Base-by-base conservation (phyloP, 2,888 invertebrate species). In the Orthosia gothica region DNA sequence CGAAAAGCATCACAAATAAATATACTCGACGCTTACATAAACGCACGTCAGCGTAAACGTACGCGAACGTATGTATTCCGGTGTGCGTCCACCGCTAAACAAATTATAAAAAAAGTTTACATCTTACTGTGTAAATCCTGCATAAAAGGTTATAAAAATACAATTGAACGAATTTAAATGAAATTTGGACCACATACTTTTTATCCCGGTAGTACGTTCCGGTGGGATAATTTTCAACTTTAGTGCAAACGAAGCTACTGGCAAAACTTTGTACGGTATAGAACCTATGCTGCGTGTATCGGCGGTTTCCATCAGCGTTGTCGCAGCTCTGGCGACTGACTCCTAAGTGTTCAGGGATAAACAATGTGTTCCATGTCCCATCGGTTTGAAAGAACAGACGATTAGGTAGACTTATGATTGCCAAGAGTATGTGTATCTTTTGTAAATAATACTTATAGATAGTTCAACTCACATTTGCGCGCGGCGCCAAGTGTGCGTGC, bases 371-470 rank as follows among this genome's bases (percentile, higher is more conserved):
- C 55, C 50, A 61, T 5, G 50, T 68, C 61, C 61, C 66, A 70
- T 70, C 54, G 45, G 45, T 70, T 63, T 67, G 47, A 63, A 26
- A 70, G 52, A 80, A 80, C 66, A 65, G 55, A 67, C 52, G 23
- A 76, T 74, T 70, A 40, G 69, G 20, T 78, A 54, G 32, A 63
- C 59, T 58, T 70, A 40, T 26, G 40, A 72, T 70, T 62, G 75
- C 26, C 66, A 64, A 54, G n/a, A 59, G 5, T 54, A 57, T 69
- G 66, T 70, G 57, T 63, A 73, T 63, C 59, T 75, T 66, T 76
- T 84, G 76, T 86, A 87, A 75, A 84, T 83, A 86, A 83, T 74
- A 59, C 49, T 76, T 62, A 40, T 32, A 7, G 40, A 40, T 9
- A 9, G 40, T 40, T 40, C 40, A 40, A 40, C 40, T 40, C 9